A percentile compares a stretch with the other conserved stretches of the same genome.
Conservation (phyloP, 2,888 invertebrate genomes). For the Nomada flava region DNA sequence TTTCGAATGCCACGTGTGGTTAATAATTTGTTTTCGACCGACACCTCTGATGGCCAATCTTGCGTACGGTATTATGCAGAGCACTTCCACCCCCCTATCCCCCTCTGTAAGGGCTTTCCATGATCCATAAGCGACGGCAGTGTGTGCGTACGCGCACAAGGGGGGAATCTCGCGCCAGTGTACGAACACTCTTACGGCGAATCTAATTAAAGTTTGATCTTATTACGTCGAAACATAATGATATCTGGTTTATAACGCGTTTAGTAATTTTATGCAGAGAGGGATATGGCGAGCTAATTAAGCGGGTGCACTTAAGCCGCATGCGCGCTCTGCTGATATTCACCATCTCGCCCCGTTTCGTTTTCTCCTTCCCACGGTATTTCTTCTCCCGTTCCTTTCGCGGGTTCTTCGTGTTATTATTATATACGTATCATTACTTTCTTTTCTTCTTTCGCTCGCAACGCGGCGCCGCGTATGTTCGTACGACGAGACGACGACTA, state of each 20-base stretch:
- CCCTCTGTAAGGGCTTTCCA: not conserved
- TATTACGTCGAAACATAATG: constrained; percentile 58
- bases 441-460: not conserved
- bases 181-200: constrained; percentile 37
- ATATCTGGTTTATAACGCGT: constrained; percentile 59
- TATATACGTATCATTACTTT: not conserved
- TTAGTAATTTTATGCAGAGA: constrained; percentile 54
- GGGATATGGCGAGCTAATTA: constrained; percentile 54
- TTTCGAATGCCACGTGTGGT: constrained; percentile 58
- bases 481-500: constrained; percentile 7
- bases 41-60: constrained; percentile 45
- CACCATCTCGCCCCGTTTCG: not conserved
- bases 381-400: not conserved
- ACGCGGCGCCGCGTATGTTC: not conserved
- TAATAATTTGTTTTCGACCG: constrained; percentile 65
- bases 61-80: constrained; percentile 33
- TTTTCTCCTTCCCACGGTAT: not conserved
- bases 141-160: not conserved
- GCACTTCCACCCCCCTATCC: not conserved
- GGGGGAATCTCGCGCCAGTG: constrained; percentile 9
- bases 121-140: constrained; percentile 21
- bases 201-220: constrained; percentile 62
- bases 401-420: too few species aligned
- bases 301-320: constrained; percentile 54
- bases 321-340: constrained; percentile 31